phyloP scores from a whole-genome alignment of 1,140 invertebrate species.

The Bradysia coprophila region DNA sequence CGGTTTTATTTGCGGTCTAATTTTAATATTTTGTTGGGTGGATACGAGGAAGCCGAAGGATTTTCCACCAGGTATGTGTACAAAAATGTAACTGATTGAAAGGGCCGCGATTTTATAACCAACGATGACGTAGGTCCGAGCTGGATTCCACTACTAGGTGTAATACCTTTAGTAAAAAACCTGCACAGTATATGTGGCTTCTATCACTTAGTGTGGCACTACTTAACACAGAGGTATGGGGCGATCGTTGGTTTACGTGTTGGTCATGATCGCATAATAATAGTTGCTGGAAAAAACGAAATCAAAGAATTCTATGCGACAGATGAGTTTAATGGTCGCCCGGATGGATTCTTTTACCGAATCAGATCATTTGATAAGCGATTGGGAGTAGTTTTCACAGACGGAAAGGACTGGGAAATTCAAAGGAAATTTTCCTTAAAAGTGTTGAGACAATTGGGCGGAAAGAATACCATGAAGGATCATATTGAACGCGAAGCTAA shows the following conservation, averaged over 20 bases:
- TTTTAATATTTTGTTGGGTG: too few species aligned
- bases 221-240: not conserved
- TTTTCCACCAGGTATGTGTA: too few species aligned
- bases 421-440: conserved; percentile 33
- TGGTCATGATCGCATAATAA: conserved; percentile 28
- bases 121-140: not conserved
- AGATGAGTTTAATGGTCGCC: conserved; percentile 47
- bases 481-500: conserved; percentile 29
- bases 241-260: not conserved
- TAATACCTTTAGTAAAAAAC: not conserved
- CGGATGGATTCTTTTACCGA: conserved; percentile 45
- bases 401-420: conserved; percentile 33
- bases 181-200: not conserved
- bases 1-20: too few species aligned
- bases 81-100: too few species aligned
- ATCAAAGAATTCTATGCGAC: conserved; percentile 36
- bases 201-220: not conserved
- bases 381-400: conserved; percentile 36
- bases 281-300: conserved; percentile 36
- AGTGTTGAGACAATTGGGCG: conserved; percentile 33
- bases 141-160: not conserved
- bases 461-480: conserved; percentile 28
- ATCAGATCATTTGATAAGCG: conserved; percentile 40
- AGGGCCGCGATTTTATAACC: too few species aligned
- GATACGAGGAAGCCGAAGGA: too few species aligned